These are phyloP conservation scores for Blera fallax DNA, from an alignment of 2,888 invertebrate species.

Conservation along the genomic window DNA sequence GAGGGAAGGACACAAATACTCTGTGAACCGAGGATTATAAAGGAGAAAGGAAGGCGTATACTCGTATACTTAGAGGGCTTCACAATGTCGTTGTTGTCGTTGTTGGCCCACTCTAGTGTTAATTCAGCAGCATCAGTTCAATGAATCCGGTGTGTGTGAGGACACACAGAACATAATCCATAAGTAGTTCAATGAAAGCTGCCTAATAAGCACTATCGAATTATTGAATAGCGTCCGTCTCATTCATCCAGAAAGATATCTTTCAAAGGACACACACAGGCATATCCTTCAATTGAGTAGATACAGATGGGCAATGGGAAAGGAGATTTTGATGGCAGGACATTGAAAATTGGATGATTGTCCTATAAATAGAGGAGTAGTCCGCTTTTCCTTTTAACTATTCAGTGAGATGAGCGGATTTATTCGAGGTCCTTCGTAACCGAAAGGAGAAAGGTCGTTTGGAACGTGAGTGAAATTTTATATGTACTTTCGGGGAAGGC, in stretches of 20 bases:
- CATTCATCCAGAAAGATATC: conserved; percentile 37
- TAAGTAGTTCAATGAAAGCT: conserved; percentile 47
- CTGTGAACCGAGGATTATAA: not conserved
- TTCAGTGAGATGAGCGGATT: conserved; percentile 9
- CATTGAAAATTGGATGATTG: conserved; percentile 3
- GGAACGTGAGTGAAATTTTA: conserved; percentile 14
- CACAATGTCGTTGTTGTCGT: not conserved
- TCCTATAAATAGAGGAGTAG: conserved; percentile 22
- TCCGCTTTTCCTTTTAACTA: not conserved
- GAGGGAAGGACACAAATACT: not conserved
- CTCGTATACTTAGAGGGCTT: not conserved
- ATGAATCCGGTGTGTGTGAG: not conserved
- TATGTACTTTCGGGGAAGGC: not conserved
- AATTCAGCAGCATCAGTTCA: conserved; percentile 32
- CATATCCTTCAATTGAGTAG: not conserved
- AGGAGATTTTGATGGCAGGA: not conserved
- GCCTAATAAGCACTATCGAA: conserved; percentile 53
- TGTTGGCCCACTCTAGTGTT: not conserved
- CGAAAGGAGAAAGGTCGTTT: not conserved
- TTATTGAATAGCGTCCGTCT: conserved; percentile 29
- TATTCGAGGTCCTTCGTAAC: not conserved
- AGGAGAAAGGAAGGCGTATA: not conserved
- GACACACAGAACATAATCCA: conserved; percentile 13
- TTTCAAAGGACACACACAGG: conserved; percentile 5
- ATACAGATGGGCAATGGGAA: not conserved